phyloP scores from a whole-genome alignment of 2,888 invertebrate genomes.

The Microchrysa polita region DNA sequence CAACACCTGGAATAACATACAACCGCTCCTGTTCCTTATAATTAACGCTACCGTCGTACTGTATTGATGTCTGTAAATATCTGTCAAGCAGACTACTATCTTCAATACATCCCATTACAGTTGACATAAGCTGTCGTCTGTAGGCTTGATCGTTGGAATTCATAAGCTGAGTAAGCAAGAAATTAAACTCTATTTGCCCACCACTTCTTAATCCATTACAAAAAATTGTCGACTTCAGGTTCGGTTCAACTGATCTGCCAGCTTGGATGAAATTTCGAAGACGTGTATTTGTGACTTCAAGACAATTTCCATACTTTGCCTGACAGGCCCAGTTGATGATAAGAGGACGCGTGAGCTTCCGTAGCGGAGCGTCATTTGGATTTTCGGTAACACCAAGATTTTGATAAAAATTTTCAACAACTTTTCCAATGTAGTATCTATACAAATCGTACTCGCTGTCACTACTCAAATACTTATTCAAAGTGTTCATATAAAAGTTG shows the following conservation, averaged over 20 bases:
- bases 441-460: conserved; percentile 56
- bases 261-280: conserved; percentile 48
- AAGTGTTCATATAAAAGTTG: conserved; percentile 44
- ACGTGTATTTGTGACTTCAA: conserved; percentile 50
- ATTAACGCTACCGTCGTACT: conserved; percentile 49
- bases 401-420: conserved; percentile 39
- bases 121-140: conserved; percentile 70
- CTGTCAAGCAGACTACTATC: conserved; percentile 67
- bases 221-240: conserved; percentile 58
- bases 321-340: conserved; percentile 46
- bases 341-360: conserved; percentile 34
- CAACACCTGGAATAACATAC: conserved; percentile 57
- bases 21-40: conserved; percentile 57
- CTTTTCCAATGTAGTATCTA: conserved; percentile 54
- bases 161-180: conserved; percentile 68
- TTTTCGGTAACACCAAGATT: conserved; percentile 38
- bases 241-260: conserved; percentile 56
- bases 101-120: conserved; percentile 73
- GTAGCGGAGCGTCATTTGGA: conserved; percentile 29
- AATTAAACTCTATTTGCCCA: conserved; percentile 70
- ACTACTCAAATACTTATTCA: conserved; percentile 9
- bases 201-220: conserved; percentile 61
- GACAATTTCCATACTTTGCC: conserved; percentile 33
- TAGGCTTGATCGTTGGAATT: conserved; percentile 67
- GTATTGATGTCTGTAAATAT: conserved; percentile 64